phyloP scores from a whole-genome alignment of 2,113 vertebrate genomes.

The Vidua macroura region DNA sequence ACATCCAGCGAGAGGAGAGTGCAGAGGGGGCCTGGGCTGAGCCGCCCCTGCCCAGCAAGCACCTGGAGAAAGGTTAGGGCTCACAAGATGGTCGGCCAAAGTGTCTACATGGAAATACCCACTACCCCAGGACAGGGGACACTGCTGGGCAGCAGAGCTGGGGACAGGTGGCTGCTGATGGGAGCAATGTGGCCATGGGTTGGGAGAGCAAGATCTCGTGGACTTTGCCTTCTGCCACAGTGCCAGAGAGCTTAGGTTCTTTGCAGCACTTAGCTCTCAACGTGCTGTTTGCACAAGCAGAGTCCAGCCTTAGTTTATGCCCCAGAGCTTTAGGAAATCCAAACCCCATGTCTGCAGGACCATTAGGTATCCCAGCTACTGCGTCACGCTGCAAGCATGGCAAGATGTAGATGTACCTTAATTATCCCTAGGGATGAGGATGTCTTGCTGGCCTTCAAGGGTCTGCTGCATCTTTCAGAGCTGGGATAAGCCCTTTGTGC shows the following conservation, averaged over 20 bases:
- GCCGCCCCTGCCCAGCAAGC: neutral
- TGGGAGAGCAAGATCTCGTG: neutral
- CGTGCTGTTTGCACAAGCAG: neutral
- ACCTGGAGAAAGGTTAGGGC: conserved; percentile 60
- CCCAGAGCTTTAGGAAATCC: neutral
- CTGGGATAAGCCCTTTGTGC: neutral
- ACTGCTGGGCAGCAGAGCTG: neutral
- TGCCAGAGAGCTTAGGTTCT: neutral
- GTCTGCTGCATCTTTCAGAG: neutral
- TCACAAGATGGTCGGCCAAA: neutral
- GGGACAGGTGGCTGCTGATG: neutral
- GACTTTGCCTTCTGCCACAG: neutral
- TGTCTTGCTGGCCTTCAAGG: neutral
- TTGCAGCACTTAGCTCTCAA: neutral
- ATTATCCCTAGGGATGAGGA: neutral
- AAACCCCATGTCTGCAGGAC: neutral
- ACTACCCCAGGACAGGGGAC: neutral
- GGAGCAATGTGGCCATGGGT: neutral
- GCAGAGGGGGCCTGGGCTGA: conserved; percentile 78
- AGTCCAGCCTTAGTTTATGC: neutral
- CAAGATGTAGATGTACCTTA: neutral
- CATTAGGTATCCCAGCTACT: neutral
- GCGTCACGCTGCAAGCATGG: fast-evolving
- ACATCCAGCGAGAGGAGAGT: conserved; percentile 81
- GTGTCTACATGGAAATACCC: neutral